Base-by-base conservation (phyloP, 2,113 vertebrate genomes). In the Ptychochromis oligacanthus region DNA sequence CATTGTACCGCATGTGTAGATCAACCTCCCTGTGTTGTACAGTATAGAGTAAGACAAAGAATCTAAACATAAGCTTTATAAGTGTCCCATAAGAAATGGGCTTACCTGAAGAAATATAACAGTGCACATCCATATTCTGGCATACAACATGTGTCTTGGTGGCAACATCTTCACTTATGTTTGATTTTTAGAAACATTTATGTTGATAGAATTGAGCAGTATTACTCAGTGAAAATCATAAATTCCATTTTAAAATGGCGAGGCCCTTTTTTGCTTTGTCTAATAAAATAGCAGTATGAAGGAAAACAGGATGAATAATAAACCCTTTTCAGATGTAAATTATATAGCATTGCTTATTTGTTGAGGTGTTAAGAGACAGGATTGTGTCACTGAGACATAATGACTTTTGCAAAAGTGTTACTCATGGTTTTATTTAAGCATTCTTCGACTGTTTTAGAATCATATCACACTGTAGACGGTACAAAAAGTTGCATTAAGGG, bases 261-360 rank as follows among this genome's bases (percentile, higher is more conserved):
- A 17, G 15, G 5, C 14, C 15, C 6, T 49, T 15, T 15, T 49
- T 46, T 46, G 5, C 5, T 49, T 15, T 15, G 4, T 49, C 43
- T 49, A 49, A 72, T 72, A 72, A 52, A 72, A 72, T 20, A 72
- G 65, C 65, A 31, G 43, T 52, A 24, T 70, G 43, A 49, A 49
- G 17, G 4, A 52, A 52, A 72, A 72, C 17, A 0, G n/a, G 22
- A 5, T 72, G 26, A 72, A 31, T 72, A 52, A 14, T 52, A 8
- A 72, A 17, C 67, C 67, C 26, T 72, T 52, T 72, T 72, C 26
- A 72, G 46, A 72, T 20, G 6, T 31, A 28, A 1, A 18, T 72
- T 72, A 5, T 3, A 54, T n/a, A 72, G 18, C 26, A 72, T 52
- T 54, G 46, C 46, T 72, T 43, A 17, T 70, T 52, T 13, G 12